Evolutionary conservation across 2,113 vertebrate genomes (phyloP).

Genomic region (Melanostigma gelatinosum): DNA sequence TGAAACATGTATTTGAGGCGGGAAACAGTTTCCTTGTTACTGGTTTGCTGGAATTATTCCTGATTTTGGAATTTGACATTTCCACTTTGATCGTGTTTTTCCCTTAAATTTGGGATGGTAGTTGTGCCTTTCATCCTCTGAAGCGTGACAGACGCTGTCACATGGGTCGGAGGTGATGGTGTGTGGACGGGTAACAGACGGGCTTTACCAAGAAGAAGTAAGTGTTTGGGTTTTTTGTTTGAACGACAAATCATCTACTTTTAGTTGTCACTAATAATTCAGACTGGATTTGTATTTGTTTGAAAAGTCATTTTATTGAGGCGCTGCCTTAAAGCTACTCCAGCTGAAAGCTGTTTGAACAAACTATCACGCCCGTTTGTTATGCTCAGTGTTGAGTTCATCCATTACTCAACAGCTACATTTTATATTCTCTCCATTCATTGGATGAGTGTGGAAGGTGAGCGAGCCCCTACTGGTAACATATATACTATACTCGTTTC

Average conservation of each 20-base stretch:
- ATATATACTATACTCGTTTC: no score
- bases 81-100: background rate
- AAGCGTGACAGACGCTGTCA: background rate
- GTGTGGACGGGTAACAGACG: slow-evolving; percentile 65
- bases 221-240: slow-evolving; percentile 1
- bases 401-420: no score
- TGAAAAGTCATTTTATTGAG: background rate
- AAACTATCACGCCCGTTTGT: no score
- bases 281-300: background rate
- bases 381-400: no score
- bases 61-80: background rate
- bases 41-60: background rate
- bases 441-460: no score
- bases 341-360: no score
- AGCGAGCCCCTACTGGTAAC: no score
- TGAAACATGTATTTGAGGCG: background rate
- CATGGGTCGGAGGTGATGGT: no score
- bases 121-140: background rate
- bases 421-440: no score
- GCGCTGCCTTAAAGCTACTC: no score
- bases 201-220: slow-evolving; percentile 52
- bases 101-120: background rate
- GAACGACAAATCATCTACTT: background rate
- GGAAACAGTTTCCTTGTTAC: no score
- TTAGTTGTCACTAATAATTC: background rate